These are phyloP conservation scores for Mionectes macconnelli DNA, from an alignment of 2,113 vertebrate genomes.

Conservation along the genomic window DNA sequence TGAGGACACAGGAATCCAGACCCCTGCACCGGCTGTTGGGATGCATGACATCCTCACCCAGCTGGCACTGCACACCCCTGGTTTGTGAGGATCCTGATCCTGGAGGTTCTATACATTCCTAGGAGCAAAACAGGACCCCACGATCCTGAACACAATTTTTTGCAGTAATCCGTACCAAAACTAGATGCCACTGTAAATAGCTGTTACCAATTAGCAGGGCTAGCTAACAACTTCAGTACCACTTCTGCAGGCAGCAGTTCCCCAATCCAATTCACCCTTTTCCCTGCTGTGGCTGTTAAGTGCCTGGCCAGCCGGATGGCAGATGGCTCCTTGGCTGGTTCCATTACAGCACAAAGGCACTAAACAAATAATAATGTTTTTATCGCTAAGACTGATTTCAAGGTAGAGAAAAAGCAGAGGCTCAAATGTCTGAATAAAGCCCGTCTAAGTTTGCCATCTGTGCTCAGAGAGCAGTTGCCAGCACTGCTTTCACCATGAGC, in stretches of 20 bases:
- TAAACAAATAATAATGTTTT: background rate
- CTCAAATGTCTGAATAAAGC: background rate
- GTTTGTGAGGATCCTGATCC: background rate
- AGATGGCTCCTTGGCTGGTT: background rate
- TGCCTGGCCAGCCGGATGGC: background rate
- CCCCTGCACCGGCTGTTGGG: background rate
- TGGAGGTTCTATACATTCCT: accelerated
- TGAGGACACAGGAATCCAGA: background rate
- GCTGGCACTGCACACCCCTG: accelerated
- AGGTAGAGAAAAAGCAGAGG: background rate
- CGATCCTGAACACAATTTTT: background rate
- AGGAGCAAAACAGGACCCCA: accelerated
- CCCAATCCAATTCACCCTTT: background rate
- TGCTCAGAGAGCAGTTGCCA: background rate
- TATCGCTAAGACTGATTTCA: background rate
- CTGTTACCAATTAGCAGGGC: background rate
- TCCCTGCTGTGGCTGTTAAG: background rate
- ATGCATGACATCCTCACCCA: background rate
- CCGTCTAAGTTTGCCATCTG: background rate
- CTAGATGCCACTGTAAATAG: background rate
- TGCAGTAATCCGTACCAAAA: background rate
- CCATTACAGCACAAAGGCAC: background rate
- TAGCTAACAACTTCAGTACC: background rate
- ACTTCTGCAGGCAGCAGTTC: background rate
- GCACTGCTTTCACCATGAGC: background rate